phyloP scores from a whole-genome alignment of 2,888 invertebrate species.

The Cantharis rufa region DNA sequence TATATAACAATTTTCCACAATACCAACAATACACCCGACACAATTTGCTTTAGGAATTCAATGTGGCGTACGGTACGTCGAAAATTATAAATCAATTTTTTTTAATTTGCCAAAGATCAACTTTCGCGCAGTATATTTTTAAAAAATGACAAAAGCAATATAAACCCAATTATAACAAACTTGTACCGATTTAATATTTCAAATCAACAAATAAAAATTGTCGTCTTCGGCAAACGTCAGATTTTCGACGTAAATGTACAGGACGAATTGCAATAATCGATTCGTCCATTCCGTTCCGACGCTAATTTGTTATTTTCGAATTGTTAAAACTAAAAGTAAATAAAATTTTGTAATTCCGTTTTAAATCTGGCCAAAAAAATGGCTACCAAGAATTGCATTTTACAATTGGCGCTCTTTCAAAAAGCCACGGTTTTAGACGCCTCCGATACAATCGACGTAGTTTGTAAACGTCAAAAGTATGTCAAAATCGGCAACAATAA shows the following conservation, averaged over 20 bases:
- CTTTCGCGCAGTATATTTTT: background rate
- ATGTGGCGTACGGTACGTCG: slow-evolving; percentile 10
- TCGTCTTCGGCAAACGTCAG: background rate
- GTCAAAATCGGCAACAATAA: slow-evolving; percentile 3
- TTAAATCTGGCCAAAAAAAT: background rate
- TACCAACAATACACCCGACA: background rate
- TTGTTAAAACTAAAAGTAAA: background rate
- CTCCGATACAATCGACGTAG: background rate
- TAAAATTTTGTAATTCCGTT: background rate
- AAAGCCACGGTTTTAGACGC: background rate
- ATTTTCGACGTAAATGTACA: background rate
- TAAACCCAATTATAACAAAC: background rate
- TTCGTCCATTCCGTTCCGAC: background rate
- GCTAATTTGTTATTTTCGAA: background rate
- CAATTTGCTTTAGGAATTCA: slow-evolving; percentile 15
- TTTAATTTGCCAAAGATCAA: background rate
- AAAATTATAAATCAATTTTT: background rate
- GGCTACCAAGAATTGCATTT: background rate
- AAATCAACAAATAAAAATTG: background rate
- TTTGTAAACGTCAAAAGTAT: background rate
- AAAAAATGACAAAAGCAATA: background rate
- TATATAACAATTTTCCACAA: background rate
- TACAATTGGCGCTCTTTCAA: background rate
- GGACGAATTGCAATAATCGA: background rate
- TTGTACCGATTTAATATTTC: background rate